Evolutionary conservation across 2,888 invertebrate genomes (phyloP).

Genomic region (Euplexia lucipara): DNA sequence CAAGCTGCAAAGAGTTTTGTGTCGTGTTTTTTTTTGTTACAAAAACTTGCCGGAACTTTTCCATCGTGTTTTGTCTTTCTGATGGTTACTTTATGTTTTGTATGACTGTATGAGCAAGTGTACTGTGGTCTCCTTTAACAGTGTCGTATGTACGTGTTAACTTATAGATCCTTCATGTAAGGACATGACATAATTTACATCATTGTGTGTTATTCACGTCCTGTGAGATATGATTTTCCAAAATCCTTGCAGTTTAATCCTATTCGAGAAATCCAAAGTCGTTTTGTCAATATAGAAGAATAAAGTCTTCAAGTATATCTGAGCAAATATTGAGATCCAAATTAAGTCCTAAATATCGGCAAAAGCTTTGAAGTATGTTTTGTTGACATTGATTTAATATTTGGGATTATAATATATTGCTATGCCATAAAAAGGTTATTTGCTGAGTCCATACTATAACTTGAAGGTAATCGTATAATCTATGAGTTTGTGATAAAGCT

Average conservation of each 20-base stretch:
- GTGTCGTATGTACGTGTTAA: conserved; percentile 10
- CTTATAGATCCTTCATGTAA: not conserved
- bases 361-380: conserved; percentile 39
- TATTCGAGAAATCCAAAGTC: not conserved
- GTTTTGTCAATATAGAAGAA: conserved; percentile 9
- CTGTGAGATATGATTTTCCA: not conserved
- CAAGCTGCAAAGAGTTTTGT: not conserved
- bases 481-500: conserved; percentile 28
- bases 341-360: conserved; percentile 7
- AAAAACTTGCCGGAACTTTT: conserved; percentile 2
- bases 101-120: conserved; percentile 3
- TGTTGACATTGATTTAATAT: conserved; percentile 48
- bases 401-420: conserved; percentile 37
- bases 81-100: conserved; percentile 4
- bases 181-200: conserved; percentile 2
- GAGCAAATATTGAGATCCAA: conserved; percentile 16
- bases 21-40: not conserved
- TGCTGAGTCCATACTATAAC: conserved; percentile 28
- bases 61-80: not conserved
- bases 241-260: not conserved
- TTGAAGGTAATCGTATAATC: conserved; percentile 21
- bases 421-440: conserved; percentile 39
- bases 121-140: not conserved
- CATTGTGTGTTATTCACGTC: conserved; percentile 11
- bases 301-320: not conserved